Percentiles rank a stretch among this genome's conserved stretches.
These are phyloP conservation scores for Leptothorax acervorum DNA, from an alignment of 2,888 invertebrate species.

Conservation along the genomic window DNA sequence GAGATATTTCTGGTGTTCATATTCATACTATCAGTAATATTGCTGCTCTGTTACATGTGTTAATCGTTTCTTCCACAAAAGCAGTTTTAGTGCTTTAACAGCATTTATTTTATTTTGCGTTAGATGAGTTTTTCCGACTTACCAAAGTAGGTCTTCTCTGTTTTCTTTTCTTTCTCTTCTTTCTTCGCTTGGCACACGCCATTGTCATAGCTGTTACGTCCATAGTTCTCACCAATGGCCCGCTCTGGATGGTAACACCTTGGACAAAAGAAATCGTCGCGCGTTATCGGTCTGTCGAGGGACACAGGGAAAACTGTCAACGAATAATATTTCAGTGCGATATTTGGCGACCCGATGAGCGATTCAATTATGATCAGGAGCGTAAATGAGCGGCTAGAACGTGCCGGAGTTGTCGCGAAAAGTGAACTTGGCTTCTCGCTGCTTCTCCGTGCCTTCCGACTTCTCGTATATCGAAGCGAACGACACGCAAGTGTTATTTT, in stretches of 20 bases:
- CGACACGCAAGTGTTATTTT: conserved; percentile 72
- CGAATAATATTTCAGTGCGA: conserved; percentile 34
- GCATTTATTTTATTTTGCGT: conserved; percentile 8
- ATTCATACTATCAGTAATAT: not conserved
- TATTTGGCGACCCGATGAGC: conserved; percentile 19
- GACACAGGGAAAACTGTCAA: not conserved
- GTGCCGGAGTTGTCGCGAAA: conserved; percentile 55
- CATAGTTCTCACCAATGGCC: conserved; percentile 82
- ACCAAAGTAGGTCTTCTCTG: conserved; percentile 81
- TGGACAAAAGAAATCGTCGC: conserved; percentile 63
- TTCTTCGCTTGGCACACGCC: conserved; percentile 80
- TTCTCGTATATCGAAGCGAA: conserved; percentile 46
- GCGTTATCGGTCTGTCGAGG: conserved; percentile 32
- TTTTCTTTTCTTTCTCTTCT: conserved; percentile 84
- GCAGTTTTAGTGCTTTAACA: not conserved
- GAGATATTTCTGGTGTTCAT: not conserved
- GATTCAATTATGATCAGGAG: conserved; percentile 22
- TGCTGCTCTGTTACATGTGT: not conserved
- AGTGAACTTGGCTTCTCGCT: conserved; percentile 67
- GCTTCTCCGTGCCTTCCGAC: conserved; percentile 22
- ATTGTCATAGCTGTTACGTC: conserved; percentile 73
- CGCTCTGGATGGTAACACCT: conserved; percentile 84
- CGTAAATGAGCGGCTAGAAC: conserved; percentile 18
- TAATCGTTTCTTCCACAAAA: not conserved
- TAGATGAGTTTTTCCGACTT: conserved; percentile 60